Evolutionary conservation across 2,888 invertebrate genomes (phyloP), one percentile per base, ranked within the genome.

Genomic region (Cheiracanthium punctorium): DNA sequence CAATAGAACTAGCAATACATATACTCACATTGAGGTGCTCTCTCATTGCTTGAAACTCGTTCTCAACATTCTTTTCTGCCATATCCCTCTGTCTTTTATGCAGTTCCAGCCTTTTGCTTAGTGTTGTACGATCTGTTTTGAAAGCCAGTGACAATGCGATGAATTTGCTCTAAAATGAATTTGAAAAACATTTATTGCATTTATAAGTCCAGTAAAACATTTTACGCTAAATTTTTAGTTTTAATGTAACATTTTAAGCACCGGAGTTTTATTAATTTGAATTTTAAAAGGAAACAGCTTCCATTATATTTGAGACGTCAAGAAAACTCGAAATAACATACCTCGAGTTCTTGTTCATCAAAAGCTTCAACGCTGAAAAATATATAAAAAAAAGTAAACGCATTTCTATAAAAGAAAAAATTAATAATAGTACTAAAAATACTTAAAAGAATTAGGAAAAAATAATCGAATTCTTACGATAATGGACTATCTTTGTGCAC

Each of bases 31-130:
- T 90, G n/a, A 92, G 87, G 41, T 90, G 90, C 0, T 90, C 90
- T 74, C 91, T 90, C 20, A 94, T 91, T 69, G 92, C 92, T 77
- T 92, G 91, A 48, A 94, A 91, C 91, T 94, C 94, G 58, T 91
- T 91, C 77, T 92, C 92, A 82, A 94, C 92, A 90, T 94, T 94
- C 84, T 91, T 92, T 90, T 94, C 94, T 0, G 94, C 93, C 89
- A 93, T 93, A 91, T 94, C 94, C 71, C 94, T 90, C 75, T 93
- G 92, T 75, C 94, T 91, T 88, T 93, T 92, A 90, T 94, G 94
- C 30, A 94, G 92, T 82, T 93, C 93, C 76, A 93, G 91, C 73
- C 94, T 91, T 89, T 93, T 92, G 81, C 92, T 92, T 72, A 94
- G 91, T 0, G 94, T 94, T 70, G 93, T 91, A 52, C 93, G 92